A percentile compares a stretch with the other conserved stretches of the same genome.
These are phyloP conservation scores for Cyprinodon diabolis DNA, from an alignment of 2,797 vertebrate genomes.

Conservation along the genomic window DNA sequence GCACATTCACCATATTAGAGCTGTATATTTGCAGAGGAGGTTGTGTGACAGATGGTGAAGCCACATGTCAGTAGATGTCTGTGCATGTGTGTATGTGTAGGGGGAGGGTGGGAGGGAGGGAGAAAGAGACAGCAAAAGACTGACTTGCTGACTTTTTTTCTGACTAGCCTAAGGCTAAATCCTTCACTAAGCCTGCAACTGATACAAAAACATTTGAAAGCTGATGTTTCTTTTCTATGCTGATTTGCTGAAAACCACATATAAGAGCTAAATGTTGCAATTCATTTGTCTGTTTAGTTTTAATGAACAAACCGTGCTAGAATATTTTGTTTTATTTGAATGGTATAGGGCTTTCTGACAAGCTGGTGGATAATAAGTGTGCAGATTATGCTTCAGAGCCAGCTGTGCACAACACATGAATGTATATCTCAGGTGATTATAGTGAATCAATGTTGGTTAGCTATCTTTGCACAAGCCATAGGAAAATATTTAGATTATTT, in stretches of 20 bases:
- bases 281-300: constrained; percentile 14
- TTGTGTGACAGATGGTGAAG: constrained; percentile 53
- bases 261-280: neutral
- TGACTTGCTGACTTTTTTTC: constrained; percentile 35
- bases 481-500: neutral
- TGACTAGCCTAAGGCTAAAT: constrained; percentile 37
- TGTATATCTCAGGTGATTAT: constrained; percentile 27
- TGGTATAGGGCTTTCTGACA: neutral
- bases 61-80: constrained; percentile 32
- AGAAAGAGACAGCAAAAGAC: constrained; percentile 23
- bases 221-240: neutral
- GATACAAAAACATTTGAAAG: constrained; percentile 30
- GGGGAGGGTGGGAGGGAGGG: neutral
- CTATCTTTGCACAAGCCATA: neutral
- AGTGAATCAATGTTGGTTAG: constrained; percentile 15
- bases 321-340: neutral
- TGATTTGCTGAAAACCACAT: constrained; percentile 3
- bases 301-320: neutral
- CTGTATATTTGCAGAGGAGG: constrained; percentile 52
- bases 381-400: constrained; percentile 10
- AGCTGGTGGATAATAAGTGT: constrained; percentile 18
- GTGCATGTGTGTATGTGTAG: neutral
- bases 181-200: constrained; percentile 22
- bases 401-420: constrained; percentile 29
- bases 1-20: constrained; percentile 30